phyloP scores from a whole-genome alignment of 30 jellyfish, hydroid and myxozoan genomes.

The Catostylus mosaicus region DNA sequence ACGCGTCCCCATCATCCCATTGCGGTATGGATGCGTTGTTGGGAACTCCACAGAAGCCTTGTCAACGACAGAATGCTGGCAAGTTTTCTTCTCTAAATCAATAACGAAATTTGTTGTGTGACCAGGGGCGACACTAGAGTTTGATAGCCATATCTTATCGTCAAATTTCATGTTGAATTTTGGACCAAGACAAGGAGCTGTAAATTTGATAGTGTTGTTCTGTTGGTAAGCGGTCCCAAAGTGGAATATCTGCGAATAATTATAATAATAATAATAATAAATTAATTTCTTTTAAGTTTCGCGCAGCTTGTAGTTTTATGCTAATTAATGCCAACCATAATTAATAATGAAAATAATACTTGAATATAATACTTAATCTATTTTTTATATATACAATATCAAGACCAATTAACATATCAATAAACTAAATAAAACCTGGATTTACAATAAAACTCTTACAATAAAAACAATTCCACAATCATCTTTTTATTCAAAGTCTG shows the following conservation, averaged over 20 bases:
- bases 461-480: too few species aligned
- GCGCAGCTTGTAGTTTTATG: too few species aligned
- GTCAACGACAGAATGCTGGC: slow-evolving; percentile 60
- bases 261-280: too few species aligned
- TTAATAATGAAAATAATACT: too few species aligned
- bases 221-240: slow-evolving; percentile 81
- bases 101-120: slow-evolving; percentile 47
- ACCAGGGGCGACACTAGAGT: slow-evolving; percentile 90
- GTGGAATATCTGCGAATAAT: slow-evolving; percentile 21
- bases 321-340: too few species aligned
- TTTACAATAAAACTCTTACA: too few species aligned
- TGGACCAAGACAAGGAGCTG: slow-evolving; percentile 83
- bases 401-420: too few species aligned
- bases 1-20: slow-evolving; percentile 83
- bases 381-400: too few species aligned
- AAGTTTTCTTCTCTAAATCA: slow-evolving; percentile 51
- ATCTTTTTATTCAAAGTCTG: too few species aligned
- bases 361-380: too few species aligned
- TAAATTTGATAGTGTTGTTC: slow-evolving; percentile 51
- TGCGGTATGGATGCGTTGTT: slow-evolving; percentile 89
- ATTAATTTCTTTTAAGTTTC: too few species aligned
- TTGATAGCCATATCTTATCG: slow-evolving; percentile 74
- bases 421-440: too few species aligned
- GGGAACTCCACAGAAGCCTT: slow-evolving; percentile 89
- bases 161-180: slow-evolving; percentile 87